These are phyloP conservation scores for Nebria brevicollis DNA, from an alignment of 2,888 invertebrate species.

Conservation along the genomic window DNA sequence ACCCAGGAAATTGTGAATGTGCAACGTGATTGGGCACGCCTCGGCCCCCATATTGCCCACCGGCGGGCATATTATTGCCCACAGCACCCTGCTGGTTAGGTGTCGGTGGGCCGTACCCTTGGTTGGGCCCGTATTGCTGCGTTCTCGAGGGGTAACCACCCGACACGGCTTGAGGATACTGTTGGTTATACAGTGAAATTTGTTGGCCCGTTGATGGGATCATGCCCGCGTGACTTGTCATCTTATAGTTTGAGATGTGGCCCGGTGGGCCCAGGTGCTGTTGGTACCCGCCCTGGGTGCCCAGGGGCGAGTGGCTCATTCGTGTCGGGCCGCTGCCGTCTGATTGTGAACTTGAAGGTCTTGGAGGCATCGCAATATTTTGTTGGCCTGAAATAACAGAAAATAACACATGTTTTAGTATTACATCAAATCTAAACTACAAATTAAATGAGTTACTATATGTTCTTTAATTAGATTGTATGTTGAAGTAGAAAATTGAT, in stretches of 20 bases:
- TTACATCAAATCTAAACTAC: not conserved
- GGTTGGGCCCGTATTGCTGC: slow-evolving; percentile 65
- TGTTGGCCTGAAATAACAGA: slow-evolving; percentile 73
- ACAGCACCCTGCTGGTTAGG: slow-evolving; percentile 36
- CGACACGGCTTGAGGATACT: slow-evolving; percentile 64
- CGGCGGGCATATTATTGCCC: slow-evolving; percentile 48
- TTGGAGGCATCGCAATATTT: slow-evolving; percentile 96
- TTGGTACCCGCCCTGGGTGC: slow-evolving; percentile 69
- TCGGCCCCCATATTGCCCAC: slow-evolving; percentile 66
- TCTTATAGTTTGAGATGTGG: slow-evolving; percentile 70
- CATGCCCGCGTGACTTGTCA: slow-evolving; percentile 69
- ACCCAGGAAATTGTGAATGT: slow-evolving; percentile 61
- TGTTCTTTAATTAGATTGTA: slow-evolving; percentile 41
- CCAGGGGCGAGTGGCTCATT: slow-evolving; percentile 78
- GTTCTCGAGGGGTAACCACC: slow-evolving; percentile 64
- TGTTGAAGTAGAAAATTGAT: not conserved
- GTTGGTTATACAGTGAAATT: slow-evolving; percentile 69
- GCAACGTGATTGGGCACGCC: slow-evolving; percentile 69
- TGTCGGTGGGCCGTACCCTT: slow-evolving; percentile 67
- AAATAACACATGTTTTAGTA: slow-evolving; percentile 1
- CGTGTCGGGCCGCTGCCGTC: slow-evolving; percentile 71
- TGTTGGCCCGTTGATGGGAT: slow-evolving; percentile 61
- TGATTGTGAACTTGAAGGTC: slow-evolving; percentile 86
- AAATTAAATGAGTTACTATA: slow-evolving; percentile 60
- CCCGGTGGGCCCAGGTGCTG: slow-evolving; percentile 70